Base-by-base conservation (phyloP, 2,888 invertebrate species). In the Hirtodrosophila histrioides region DNA sequence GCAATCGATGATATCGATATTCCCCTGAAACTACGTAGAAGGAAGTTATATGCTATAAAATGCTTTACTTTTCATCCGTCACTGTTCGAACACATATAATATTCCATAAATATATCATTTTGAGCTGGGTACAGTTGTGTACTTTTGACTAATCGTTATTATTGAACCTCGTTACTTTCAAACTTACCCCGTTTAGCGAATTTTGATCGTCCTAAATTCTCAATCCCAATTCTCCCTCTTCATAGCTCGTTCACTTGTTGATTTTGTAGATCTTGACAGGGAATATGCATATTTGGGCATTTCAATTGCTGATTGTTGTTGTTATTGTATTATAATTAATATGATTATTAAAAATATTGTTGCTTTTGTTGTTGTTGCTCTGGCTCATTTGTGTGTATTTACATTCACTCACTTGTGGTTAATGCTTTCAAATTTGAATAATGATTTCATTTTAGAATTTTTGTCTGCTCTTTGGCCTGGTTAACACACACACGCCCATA, bases 381-480 rank as follows among this genome's bases (percentile, higher is more conserved):
- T 27, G 6, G 49, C 31, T 49, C 51, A 46, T 55, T 49, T 69
- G 49, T 54, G 41, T 44, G 11, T 57, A 39, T 60, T 53, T 60
- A 41, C 57, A 44, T 24, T 68, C 54, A 66, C 44, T 31, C 62
- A 56, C 53, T 71, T 58, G 50, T 29, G 41, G 55, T 60, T 60
- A 51, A 17, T 17, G 17, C 17, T 62, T 76, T 60, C 27, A 55
- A 58, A 71, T 74, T 80, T 68, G 37, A 50, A 69, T 68, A 58
- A 69, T 71, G 63, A 71, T 83, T 72, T 78, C 50, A 69, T 70
- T 57, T 71, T 50, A 27, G 24, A 27, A 61, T 57, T 63, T 55
- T 56, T 44, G 40, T 56, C 40, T 61, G 54, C 62, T 43, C 17
- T 40, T 48, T 48, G 17, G 17, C 63, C 63, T 61, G 65, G 58